Percentiles rank a stretch among this genome's conserved stretches.
Conservation (phyloP, 37 sponge, comb jelly and placozoan genomes). For the Cladorhizidae sp. region DNA sequence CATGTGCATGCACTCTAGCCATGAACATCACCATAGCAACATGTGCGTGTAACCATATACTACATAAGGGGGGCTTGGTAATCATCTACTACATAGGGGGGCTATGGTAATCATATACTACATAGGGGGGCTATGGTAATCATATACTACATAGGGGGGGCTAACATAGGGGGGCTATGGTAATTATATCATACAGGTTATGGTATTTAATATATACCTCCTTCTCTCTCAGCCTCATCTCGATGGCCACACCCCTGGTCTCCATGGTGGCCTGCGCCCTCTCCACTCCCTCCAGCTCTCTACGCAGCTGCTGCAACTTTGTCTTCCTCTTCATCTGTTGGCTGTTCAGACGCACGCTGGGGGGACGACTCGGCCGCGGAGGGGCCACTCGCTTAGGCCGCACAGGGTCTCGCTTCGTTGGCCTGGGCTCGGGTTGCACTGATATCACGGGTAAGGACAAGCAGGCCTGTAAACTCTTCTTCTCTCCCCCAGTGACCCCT, state of each 20-base stretch:
- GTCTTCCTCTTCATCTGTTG: background rate
- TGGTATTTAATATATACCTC: slow-evolving; percentile 5
- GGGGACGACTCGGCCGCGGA: slow-evolving; percentile 10
- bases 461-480: too few relatives aligned
- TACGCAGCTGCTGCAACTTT: background rate
- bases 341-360: background rate
- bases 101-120: too few relatives aligned
- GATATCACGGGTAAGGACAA: too few relatives aligned
- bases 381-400: slow-evolving; percentile 31
- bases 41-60: too few relatives aligned
- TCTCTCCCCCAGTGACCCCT: background rate
- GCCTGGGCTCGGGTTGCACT: background rate
- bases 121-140: too few relatives aligned
- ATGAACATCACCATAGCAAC: too few relatives aligned
- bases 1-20: too few relatives aligned
- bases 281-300: slow-evolving; percentile 25
- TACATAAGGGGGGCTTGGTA: too few relatives aligned
- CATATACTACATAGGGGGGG: too few relatives aligned
- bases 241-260: slow-evolving; percentile 63
- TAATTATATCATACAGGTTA: too few relatives aligned
- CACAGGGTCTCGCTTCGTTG: background rate
- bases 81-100: too few relatives aligned
- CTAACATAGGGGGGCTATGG: too few relatives aligned
- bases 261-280: slow-evolving; percentile 44
- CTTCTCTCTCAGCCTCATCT: slow-evolving; percentile 42